A percentile compares a stretch with the other conserved stretches of the same genome.
Evolutionary conservation across 2,797 vertebrate genomes (phyloP).

Genomic region (Sus cebifrons): DNA sequence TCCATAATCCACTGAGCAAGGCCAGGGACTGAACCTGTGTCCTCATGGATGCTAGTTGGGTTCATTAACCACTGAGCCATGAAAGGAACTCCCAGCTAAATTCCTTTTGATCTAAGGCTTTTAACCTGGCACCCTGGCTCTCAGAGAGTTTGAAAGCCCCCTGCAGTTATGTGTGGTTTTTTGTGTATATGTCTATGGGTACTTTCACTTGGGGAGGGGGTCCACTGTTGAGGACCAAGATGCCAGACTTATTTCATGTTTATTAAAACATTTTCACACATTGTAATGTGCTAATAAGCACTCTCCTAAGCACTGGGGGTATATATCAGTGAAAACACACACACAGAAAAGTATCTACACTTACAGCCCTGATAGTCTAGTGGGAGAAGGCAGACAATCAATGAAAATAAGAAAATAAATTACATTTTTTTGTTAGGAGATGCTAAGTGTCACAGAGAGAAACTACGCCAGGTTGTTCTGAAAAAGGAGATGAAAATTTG

Average conservation of each 20-base stretch:
- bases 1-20: no score
- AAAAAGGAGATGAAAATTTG: not conserved
- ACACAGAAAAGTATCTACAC: not conserved
- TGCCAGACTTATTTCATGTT: not conserved
- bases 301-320: not conserved
- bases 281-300: not conserved
- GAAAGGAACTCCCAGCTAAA: not conserved
- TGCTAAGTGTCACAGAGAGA: not conserved
- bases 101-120: conserved; percentile 5
- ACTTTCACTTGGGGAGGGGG: not conserved
- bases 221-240: not conserved
- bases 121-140: not conserved
- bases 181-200: not conserved
- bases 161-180: not conserved
- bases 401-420: not conserved
- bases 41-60: no score
- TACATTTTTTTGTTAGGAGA: conserved; percentile 15
- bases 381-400: conserved; percentile 5
- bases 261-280: not conserved
- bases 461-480: not conserved
- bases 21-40: no score
- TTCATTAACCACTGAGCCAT: no score
- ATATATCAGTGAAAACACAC: not conserved
- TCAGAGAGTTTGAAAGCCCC: not conserved
- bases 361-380: not conserved